phyloP scores from a whole-genome alignment of 2,888 invertebrate genomes.

The Stenichneumon culpator region DNA sequence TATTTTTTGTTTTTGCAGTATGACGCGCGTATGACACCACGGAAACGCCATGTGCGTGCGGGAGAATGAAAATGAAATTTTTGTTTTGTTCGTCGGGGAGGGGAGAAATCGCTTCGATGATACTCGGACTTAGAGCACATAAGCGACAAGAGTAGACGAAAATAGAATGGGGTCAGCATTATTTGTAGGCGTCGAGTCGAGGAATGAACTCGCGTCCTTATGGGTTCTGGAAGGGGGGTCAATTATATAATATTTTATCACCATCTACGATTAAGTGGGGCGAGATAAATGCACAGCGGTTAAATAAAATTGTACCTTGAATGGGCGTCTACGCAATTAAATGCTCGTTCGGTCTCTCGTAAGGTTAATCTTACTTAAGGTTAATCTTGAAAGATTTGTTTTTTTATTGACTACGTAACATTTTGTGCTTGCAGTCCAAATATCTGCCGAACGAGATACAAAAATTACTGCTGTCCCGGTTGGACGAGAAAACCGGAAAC shows the following conservation, averaged over 20 bases:
- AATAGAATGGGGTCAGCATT: conserved; percentile 39
- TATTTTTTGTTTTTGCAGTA: conserved; percentile 48
- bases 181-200: conserved; percentile 28
- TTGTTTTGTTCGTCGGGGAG: conserved; percentile 55
- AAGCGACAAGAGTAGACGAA: conserved; percentile 4
- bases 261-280: conserved; percentile 36
- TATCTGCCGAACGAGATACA: conserved; percentile 91
- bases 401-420: conserved; percentile 44
- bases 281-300: conserved; percentile 35
- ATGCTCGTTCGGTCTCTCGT: background rate
- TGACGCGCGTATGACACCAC: conserved; percentile 63
- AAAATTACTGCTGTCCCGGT: conserved; percentile 94
- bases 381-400: conserved; percentile 19
- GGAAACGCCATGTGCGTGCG: conserved; percentile 52
- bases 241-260: conserved; percentile 39
- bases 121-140: background rate
- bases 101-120: conserved; percentile 13
- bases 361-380: background rate
- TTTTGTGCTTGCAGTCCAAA: conserved; percentile 89
- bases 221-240: conserved; percentile 7
- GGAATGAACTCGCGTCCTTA: conserved; percentile 16
- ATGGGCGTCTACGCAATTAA: background rate
- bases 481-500: conserved; percentile 92
- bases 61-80: conserved; percentile 64
- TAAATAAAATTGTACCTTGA: conserved; percentile 16